Evolutionary conservation across 2,888 invertebrate genomes (phyloP), one percentile per base, ranked within the genome.

Genomic region (Blastobasis adustella): DNA sequence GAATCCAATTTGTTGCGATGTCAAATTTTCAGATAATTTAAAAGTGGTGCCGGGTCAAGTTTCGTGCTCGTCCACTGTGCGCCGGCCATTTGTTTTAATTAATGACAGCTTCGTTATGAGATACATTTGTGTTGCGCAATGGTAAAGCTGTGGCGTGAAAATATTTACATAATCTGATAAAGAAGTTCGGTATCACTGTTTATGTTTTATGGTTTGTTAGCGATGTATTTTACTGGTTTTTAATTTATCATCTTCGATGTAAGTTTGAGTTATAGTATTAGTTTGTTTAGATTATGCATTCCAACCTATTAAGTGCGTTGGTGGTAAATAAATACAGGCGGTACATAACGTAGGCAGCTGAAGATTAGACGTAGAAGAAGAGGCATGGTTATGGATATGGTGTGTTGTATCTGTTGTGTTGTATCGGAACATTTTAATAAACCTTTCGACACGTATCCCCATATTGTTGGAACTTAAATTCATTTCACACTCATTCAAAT

Each of bases 1-100:
- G 62, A 69, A 71, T 67, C 71, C 69, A 75, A 77, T 76, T 74
- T 73, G 69, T 71, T 70, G 55, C 62, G 63, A 69, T 67, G 68
- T 72, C 66, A 65, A 64, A 65, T 69, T 64, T 69, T 69, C 59
- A 55, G 69, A 71, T 73, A 69, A 66, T 66, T 66, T 65, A 61
- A 59, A 66, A 65, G 64, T 59, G 60, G 63, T 57, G 59, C 54
- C 50, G 55, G 55, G 51, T 62, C 58, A 56, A 55, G 52, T 67
- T 66, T 67, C 67, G 52, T 58, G 58, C 57, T 55, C 57, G 50
- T 53, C 54, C 47, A 49, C 57, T 57, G 58, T 53, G 54, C 51
- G 49, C 40, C 50, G 54, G 55, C 55, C 59, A 58, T 65, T 61
- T 56, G 60, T 62, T 65, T 65, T 67, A 69, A 68, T 69, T 66